Percentiles rank a stretch among this genome's conserved stretches.
Evolutionary conservation across 2,888 invertebrate genomes (phyloP).

Genomic region (Campopleginae sp.): DNA sequence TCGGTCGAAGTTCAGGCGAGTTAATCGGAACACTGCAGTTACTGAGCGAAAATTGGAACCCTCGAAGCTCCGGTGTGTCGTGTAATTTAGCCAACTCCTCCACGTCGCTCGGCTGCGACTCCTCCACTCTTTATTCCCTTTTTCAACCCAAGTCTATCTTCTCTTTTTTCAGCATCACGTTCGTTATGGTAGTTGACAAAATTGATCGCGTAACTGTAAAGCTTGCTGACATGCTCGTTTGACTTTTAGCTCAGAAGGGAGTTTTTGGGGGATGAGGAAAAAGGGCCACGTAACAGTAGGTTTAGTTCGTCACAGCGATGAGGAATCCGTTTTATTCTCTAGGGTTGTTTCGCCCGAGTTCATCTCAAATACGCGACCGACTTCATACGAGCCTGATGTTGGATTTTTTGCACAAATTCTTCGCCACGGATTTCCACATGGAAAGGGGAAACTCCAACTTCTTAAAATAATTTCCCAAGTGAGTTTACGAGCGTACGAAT

Average conservation of each 20-base stretch:
- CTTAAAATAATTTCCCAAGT: constrained; percentile 57
- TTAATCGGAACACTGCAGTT: constrained; percentile 57
- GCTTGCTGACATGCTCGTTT: constrained; percentile 25
- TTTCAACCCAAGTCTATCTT: not conserved
- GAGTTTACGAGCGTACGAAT: not conserved
- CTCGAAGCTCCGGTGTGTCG: constrained; percentile 54
- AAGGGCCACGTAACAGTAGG: not conserved
- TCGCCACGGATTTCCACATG: not conserved
- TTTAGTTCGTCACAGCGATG: constrained; percentile 23
- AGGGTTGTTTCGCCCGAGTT: constrained; percentile 2
- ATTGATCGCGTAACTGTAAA: constrained; percentile 43
- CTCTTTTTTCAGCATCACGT: constrained; percentile 5
- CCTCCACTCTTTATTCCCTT: constrained; percentile 28
- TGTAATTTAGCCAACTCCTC: constrained; percentile 57
- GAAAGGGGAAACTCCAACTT: not conserved
- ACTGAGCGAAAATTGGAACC: constrained; percentile 49
- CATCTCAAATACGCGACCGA: not conserved
- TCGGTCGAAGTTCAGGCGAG: constrained; percentile 55
- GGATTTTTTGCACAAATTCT: not conserved
- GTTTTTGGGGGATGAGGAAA: not conserved
- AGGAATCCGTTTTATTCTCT: not conserved
- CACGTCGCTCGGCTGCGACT: constrained; percentile 23
- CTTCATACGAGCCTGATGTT: not conserved
- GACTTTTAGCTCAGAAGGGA: constrained; percentile 28
- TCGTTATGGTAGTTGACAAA: constrained; percentile 30